Percentiles rank a stretch among this genome's conserved stretches.
phyloP scores from a whole-genome alignment of 1,140 invertebrate species.

The Bombus pascuorum region DNA sequence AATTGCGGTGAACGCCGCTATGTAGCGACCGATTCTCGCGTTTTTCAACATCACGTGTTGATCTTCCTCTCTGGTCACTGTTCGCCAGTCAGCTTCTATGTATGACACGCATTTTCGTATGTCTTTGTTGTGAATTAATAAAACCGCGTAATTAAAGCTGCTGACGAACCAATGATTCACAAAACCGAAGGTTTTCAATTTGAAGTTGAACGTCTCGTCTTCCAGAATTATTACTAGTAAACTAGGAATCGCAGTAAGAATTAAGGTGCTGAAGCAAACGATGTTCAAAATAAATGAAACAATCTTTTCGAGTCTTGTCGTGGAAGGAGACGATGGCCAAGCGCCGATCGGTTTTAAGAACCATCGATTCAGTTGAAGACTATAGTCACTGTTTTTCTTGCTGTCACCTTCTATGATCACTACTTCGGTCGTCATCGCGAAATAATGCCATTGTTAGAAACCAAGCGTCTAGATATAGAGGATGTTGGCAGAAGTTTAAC shows the following conservation, averaged over 20 bases:
- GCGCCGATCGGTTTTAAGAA: neutral
- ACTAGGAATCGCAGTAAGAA: neutral
- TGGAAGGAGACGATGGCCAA: neutral
- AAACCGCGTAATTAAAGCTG: conserved; percentile 39
- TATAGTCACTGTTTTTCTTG: neutral
- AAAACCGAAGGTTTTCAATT: conserved; percentile 32
- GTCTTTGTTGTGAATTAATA: conserved; percentile 27
- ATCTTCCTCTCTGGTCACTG: conserved; percentile 24
- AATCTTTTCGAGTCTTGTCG: neutral
- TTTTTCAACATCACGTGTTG: conserved; percentile 51
- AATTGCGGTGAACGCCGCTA: conserved; percentile 38
- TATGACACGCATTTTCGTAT: conserved; percentile 49
- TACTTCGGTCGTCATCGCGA: neutral
- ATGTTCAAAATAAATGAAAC: neutral
- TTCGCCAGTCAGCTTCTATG: conserved; percentile 52
- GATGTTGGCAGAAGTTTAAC: neutral
- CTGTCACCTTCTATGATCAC: neutral
- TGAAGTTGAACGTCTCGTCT: conserved; percentile 1
- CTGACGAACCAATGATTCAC: conserved; percentile 49
- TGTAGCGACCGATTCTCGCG: conserved; percentile 38
- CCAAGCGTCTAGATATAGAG: neutral
- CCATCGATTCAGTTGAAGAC: neutral
- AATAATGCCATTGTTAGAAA: neutral
- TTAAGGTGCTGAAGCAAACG: conserved; percentile 19
- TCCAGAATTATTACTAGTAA: conserved; percentile 27